phyloP scores from a whole-genome alignment of 2,113 vertebrate species.

The Plestiodon gilberti region DNA sequence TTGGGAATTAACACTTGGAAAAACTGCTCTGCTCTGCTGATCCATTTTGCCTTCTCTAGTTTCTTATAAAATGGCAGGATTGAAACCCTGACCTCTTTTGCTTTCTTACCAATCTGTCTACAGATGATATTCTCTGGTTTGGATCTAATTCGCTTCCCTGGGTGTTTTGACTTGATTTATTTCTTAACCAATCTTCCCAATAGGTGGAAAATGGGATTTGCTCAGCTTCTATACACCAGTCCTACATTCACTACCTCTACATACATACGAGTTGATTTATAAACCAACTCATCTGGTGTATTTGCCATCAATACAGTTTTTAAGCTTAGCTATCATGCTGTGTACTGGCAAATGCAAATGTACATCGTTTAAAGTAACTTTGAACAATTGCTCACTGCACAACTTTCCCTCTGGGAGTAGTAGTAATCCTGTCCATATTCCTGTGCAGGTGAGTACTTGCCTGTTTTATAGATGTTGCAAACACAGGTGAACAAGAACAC shows the following conservation, averaged over 20 bases:
- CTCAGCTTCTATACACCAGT: not conserved
- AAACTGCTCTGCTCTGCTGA: not conserved
- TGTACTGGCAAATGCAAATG: not conserved
- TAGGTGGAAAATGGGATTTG: not conserved
- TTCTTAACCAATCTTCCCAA: not conserved
- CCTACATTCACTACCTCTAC: not conserved
- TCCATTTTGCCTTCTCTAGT: not conserved
- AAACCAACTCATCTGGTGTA: not conserved
- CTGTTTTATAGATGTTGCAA: too few relatives aligned
- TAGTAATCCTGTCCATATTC: not conserved
- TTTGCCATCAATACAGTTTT: not conserved
- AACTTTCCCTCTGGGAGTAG: too few relatives aligned
- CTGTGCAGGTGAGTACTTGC: not conserved
- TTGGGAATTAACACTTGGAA: not conserved
- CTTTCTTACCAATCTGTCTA: not conserved
- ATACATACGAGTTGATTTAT: not conserved
- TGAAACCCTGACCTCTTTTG: not conserved
- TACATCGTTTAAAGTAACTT: not conserved
- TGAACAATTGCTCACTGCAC: not conserved
- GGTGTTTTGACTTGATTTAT: not conserved
- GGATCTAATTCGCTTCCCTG: not conserved
- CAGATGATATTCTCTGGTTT: not conserved
- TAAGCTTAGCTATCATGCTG: not conserved
- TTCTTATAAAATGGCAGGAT: not conserved
- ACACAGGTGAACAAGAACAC: too few relatives aligned